phyloP scores from a whole-genome alignment of 2,113 vertebrate genomes.

The Ondatra zibethicus region DNA sequence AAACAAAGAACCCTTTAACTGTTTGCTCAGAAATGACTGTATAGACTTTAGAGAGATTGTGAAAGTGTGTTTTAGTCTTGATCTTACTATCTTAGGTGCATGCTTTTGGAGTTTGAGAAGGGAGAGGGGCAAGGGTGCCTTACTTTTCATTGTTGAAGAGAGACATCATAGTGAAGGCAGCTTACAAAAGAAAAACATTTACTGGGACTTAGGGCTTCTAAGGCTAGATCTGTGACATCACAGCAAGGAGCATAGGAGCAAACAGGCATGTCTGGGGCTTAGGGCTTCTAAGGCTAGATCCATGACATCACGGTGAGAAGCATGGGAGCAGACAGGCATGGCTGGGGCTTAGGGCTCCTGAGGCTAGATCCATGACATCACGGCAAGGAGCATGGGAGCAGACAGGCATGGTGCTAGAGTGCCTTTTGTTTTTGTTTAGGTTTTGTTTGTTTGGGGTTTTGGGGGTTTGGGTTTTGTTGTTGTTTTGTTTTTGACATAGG shows the following conservation, averaged over 20 bases:
- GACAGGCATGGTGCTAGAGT: background rate
- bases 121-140: background rate
- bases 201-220: background rate
- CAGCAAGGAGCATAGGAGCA: too few relatives aligned
- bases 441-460: background rate
- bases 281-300: too few relatives aligned
- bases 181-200: background rate
- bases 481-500: background rate
- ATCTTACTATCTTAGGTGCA: background rate
- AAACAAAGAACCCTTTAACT: background rate
- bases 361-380: background rate
- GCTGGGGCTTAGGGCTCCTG: background rate
- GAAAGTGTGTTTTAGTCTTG: background rate
- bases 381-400: background rate
- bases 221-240: background rate
- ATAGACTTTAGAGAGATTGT: slow-evolving; percentile 17
- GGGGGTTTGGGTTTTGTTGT: background rate
- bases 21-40: background rate
- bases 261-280: too few relatives aligned
- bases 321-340: too few relatives aligned
- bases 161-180: background rate
- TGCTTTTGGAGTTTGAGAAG: background rate
- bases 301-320: too few relatives aligned
- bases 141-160: background rate
- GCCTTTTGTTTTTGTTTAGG: background rate